These are phyloP conservation scores for Glyphotaelius pellucidus DNA, from an alignment of 2,888 invertebrate species.

Conservation along the genomic window DNA sequence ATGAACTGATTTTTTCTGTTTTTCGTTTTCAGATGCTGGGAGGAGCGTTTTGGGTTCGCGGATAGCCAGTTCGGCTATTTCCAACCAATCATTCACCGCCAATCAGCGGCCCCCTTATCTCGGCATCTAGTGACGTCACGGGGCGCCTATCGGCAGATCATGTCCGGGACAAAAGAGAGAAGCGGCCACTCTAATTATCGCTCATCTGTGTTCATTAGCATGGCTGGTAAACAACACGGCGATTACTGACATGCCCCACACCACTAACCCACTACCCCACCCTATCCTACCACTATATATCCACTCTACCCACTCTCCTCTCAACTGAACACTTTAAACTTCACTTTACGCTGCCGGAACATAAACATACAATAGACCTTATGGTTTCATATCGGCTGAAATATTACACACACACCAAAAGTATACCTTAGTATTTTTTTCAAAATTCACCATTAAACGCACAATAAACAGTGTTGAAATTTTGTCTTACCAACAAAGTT, in stretches of 20 bases:
- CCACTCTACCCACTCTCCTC: not conserved
- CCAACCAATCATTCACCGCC: constrained; percentile 44
- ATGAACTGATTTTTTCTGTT: not conserved
- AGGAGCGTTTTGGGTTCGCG: not conserved
- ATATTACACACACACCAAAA: not conserved
- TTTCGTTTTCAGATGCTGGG: not conserved
- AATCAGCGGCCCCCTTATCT: constrained; percentile 32
- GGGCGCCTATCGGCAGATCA: constrained; percentile 43
- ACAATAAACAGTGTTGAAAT: not conserved
- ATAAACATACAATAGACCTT: not conserved
- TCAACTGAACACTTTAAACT: not conserved
- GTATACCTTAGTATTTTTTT: not conserved
- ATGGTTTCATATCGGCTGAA: not conserved
- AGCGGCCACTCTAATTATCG: constrained; percentile 59
- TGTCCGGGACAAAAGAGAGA: constrained; percentile 50
- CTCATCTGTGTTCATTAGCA: constrained; percentile 64
- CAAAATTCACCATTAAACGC: no score
- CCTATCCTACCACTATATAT: not conserved
- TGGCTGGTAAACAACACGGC: constrained; percentile 51
- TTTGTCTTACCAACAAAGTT: not conserved
- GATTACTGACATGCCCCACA: not conserved
- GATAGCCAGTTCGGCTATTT: constrained; percentile 35
- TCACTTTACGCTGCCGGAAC: no score
- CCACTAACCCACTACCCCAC: no score
- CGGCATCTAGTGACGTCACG: constrained; percentile 23